These are phyloP conservation scores for Apeira syringaria DNA, from an alignment of 2,888 invertebrate genomes.

Conservation along the genomic window DNA sequence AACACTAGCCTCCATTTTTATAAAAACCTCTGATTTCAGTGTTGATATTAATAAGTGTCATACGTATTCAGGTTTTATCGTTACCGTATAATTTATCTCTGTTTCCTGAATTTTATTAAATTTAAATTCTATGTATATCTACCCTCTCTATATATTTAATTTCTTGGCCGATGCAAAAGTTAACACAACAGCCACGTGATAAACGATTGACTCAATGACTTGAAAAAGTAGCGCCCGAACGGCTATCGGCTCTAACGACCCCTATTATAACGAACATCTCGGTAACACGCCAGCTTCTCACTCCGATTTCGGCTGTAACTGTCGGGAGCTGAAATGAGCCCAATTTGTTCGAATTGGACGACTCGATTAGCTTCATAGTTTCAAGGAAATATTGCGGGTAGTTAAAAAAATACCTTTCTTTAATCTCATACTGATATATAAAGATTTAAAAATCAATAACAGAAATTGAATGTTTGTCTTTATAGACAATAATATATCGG, in stretches of 20 bases:
- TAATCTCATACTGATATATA: no score
- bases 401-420: no score
- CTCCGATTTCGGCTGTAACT: slow-evolving; percentile 28
- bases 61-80: no score
- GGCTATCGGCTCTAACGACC: slow-evolving; percentile 72
- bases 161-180: slow-evolving; percentile 59
- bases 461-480: no score
- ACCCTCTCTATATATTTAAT: slow-evolving; percentile 43
- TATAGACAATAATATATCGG: no score
- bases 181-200: slow-evolving; percentile 81
- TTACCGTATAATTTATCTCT: no score
- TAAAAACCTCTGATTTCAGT: no score
- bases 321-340: slow-evolving; percentile 44
- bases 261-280: slow-evolving; percentile 58
- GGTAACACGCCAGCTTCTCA: slow-evolving; percentile 23
- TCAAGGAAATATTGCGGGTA: slow-evolving; percentile 10
- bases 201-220: slow-evolving; percentile 83
- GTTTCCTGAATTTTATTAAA: no score
- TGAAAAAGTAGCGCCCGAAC: slow-evolving; percentile 79
- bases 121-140: no score
- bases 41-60: no score
- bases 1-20: no score
- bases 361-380: slow-evolving; percentile 38
- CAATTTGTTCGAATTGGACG: slow-evolving; percentile 55
- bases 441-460: no score